Evolutionary conservation across 1,140 invertebrate species (phyloP), one percentile per base, ranked within the genome.

Genomic region (Adoxophyes honmai): DNA sequence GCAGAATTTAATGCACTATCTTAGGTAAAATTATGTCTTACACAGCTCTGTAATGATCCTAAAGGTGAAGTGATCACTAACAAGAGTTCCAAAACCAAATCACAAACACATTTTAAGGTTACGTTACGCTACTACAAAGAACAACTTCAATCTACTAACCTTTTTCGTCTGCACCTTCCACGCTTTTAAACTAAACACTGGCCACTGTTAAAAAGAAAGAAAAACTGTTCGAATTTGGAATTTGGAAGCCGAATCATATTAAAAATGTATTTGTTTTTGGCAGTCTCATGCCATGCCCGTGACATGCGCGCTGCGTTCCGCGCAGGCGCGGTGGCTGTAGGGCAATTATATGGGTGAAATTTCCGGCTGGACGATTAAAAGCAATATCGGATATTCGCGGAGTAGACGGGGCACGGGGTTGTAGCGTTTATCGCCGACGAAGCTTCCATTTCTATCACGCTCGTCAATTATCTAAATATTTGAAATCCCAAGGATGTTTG

Each of bases 291-390:
- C 34, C 37, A 53, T 38, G 11, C 28, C 51, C 42, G 54, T 73
- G 76, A 61, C 81, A 85, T 82, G 81, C 81, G 78, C 79, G 70
- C 62, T 42, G 34, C 57, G 57, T 33, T 42, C 35, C 33, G 64
- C 78, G 60, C 76, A 78, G 82, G 81, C 81, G 81, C 63, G 28
- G 2, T 69, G 11, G 9, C 7, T 37, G 13, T 37, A 28, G 35
- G 70, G 73, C 73, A 74, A 79, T 84, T 72, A 75, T 71, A 73
- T 67, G 57, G 60, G 61, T 75, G 66, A 72, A 71, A 78, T 82
- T 78, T 85, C 81, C 79, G 79, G 58, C 57, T 64, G 1, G 34
- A 2, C 13, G 16, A 53, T 35, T 34, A 53, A 35, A 35, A n/a
- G 9, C 33, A 35, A 36, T 53, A 53, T 53, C 15, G 33, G 10